Percentiles rank a stretch among this genome's conserved stretches.
These are phyloP conservation scores for Bibio marci DNA, from an alignment of 2,888 invertebrate genomes.

Conservation along the genomic window DNA sequence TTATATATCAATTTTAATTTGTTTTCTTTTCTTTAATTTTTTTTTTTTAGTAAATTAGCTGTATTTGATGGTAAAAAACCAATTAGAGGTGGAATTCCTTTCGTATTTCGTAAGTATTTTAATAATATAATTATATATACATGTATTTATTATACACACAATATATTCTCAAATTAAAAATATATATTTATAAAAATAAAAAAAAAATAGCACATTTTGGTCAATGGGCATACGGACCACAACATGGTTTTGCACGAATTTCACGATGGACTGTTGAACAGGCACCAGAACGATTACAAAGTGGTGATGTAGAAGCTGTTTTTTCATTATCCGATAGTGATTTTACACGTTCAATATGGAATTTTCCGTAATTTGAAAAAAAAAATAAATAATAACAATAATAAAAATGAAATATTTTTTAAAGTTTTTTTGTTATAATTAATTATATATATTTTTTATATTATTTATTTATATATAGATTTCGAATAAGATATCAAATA, in stretches of 20 bases:
- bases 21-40: too few relatives aligned
- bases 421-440: neutral
- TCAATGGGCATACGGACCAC: constrained; percentile 86
- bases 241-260: constrained; percentile 91
- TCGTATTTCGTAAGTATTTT: constrained; percentile 78
- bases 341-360: constrained; percentile 87
- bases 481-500: constrained; percentile 81
- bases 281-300: constrained; percentile 71
- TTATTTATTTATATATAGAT: constrained; percentile 28
- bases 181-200: neutral
- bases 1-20: too few relatives aligned
- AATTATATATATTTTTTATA: neutral
- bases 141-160: neutral
- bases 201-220: constrained; percentile 88
- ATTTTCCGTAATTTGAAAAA: constrained; percentile 52
- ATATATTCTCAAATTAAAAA: neutral
- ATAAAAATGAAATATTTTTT: constrained; percentile 2
- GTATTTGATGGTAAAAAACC: constrained; percentile 93
- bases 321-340: constrained; percentile 87
- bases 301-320: constrained; percentile 82
- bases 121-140: neutral
- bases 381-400: neutral
- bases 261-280: constrained; percentile 83
- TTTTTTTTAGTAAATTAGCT: constrained; percentile 82
- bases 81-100: constrained; percentile 90